Evolutionary conservation across 2,797 vertebrate genomes (phyloP).

Genomic region (Acanthiza pusilla): DNA sequence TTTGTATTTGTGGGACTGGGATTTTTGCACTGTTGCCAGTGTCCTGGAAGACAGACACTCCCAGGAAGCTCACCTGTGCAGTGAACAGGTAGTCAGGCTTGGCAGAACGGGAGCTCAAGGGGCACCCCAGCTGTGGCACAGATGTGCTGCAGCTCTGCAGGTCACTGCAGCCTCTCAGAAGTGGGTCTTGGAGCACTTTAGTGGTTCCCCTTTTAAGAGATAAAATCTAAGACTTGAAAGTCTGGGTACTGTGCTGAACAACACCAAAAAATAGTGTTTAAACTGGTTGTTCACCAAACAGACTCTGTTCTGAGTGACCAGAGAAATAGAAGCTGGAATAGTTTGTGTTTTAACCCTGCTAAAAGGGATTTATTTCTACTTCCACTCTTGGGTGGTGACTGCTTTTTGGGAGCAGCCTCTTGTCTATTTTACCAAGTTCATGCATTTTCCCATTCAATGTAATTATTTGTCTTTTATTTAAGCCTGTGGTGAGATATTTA

Average conservation of each 20-base stretch:
- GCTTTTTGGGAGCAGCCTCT: neutral
- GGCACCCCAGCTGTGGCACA: neutral
- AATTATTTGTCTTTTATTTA: neutral
- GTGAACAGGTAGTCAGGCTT: neutral
- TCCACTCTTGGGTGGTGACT: neutral
- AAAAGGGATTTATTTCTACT: neutral
- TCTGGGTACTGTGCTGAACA: neutral
- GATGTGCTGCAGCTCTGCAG: neutral
- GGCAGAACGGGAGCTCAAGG: neutral
- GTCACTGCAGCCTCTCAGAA: neutral
- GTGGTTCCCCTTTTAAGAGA: neutral
- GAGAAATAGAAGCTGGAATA: neutral
- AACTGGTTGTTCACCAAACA: neutral
- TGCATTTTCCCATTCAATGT: neutral
- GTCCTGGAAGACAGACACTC: no score
- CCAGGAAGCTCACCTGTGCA: neutral
- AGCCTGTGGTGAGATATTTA: neutral
- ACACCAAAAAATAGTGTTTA: neutral
- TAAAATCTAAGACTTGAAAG: neutral
- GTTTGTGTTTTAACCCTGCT: neutral
- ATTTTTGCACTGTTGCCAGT: neutral
- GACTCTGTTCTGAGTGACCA: neutral
- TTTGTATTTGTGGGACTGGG: rapidly evolving
- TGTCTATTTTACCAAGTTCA: neutral
- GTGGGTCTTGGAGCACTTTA: neutral